Evolutionary conservation across 2,113 vertebrate genomes (phyloP), one percentile per base, ranked within the genome.

Genomic region (Ailurus styani): DNA sequence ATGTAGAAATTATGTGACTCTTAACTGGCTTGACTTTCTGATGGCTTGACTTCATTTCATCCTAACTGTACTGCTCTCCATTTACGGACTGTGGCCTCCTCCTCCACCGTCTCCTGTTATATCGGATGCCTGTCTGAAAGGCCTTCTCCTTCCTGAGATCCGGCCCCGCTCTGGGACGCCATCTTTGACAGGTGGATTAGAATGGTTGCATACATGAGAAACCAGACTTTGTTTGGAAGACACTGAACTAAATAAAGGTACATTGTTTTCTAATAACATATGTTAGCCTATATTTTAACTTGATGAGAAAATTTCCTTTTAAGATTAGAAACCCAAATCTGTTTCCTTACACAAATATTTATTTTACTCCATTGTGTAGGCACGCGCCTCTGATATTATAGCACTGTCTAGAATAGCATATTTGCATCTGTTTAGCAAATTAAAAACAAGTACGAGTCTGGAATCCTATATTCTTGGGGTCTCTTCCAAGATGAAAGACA

Each of bases 251-350:
- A 92, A 95, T 72, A 86, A 97, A 97, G 85, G 31, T 90, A 37
- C 37, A 82, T 93, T 95, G 89, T 91, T 96, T 86, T 50, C 95
- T 96, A 97, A 97, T 97, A 97, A 79, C 91, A 87, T 91, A 93
- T 78, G 77, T 55, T 83, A 75, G 83, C 77, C 90, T 94, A 21
- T 78, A 77, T 91, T 93, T 95, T 95, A 91, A 52, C 82, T 93
- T 29, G 29, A 93, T n/a, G 79, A 93, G 70, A 85, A 96, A 52
- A 77, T 73, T 31, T 81, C 34, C 50, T 94, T 91, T 93, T 82
- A 93, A 93, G 64, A 86, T 75, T 82, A 95, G 68, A 93, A 78
- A 95, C 37, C 40, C 57, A 91, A 95, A 50, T 96, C 94, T 92
- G 75, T 85, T 50, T 94, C 84, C 93, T 93, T 66, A 72, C 29